A percentile compares a stretch with the other conserved stretches of the same genome.
phyloP scores from a whole-genome alignment of 2,113 vertebrate genomes.

The Camelus bactrianus region DNA sequence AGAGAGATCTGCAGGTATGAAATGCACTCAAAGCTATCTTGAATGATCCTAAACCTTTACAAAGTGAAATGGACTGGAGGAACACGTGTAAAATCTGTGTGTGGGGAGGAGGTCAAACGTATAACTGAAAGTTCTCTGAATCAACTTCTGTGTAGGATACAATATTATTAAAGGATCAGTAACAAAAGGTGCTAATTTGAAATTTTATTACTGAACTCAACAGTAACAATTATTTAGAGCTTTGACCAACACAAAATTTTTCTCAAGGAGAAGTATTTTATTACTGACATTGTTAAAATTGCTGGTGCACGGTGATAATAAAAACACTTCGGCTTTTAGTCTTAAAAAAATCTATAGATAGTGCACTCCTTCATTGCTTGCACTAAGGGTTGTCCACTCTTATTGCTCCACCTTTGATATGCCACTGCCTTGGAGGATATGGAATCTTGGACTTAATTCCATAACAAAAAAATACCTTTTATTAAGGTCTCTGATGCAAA shows the following conservation, averaged over 20 bases:
- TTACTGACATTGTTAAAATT: neutral
- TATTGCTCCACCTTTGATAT: neutral
- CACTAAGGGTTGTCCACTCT: neutral
- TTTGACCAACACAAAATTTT: neutral
- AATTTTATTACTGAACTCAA: neutral
- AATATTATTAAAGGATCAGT: slow-evolving; percentile 39
- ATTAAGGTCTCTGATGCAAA: slow-evolving; percentile 17
- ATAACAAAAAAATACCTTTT: neutral
- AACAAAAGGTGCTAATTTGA: slow-evolving; percentile 26
- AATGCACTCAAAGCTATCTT: slow-evolving; percentile 12
- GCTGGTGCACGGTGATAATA: neutral
- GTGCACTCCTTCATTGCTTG: neutral
- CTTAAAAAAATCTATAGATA: slow-evolving; percentile 3
- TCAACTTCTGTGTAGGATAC: neutral
- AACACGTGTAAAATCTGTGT: neutral
- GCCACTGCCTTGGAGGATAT: slow-evolving; percentile 1
- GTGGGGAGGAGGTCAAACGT: neutral
- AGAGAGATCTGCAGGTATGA: neutral
- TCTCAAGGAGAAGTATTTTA: neutral
- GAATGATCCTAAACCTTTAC: slow-evolving; percentile 28
- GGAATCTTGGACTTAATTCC: slow-evolving; percentile 7
- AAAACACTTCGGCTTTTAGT: slow-evolving; percentile 15
- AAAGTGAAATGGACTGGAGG: neutral
- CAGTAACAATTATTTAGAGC: neutral
- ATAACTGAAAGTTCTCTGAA: slow-evolving; percentile 2